These are phyloP conservation scores for Cyprinodon diabolis DNA, from an alignment of 2,797 vertebrate species.

Conservation along the genomic window DNA sequence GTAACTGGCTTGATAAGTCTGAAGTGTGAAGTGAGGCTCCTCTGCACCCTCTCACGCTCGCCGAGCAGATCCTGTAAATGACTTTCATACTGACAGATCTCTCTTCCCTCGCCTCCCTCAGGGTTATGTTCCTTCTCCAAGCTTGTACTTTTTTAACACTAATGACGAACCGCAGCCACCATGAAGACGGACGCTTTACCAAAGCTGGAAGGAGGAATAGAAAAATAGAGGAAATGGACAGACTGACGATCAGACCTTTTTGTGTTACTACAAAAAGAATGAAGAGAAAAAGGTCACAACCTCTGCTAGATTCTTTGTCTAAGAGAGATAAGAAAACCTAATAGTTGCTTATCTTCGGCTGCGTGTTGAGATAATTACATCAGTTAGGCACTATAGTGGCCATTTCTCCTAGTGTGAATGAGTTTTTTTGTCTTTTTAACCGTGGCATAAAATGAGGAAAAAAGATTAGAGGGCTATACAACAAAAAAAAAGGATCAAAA, in stretches of 20 bases:
- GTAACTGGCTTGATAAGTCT: constrained; percentile 60
- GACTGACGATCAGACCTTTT: neutral
- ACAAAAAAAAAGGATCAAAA: constrained; percentile 7
- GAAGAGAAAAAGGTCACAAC: constrained; percentile 19
- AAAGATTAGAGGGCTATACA: constrained; percentile 3
- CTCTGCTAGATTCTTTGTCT: neutral
- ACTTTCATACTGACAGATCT: constrained; percentile 65
- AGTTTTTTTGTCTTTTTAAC: constrained; percentile 3
- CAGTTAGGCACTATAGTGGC: neutral
- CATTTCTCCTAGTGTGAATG: neutral
- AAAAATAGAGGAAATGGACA: constrained; percentile 2
- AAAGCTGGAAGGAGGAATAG: constrained; percentile 17
- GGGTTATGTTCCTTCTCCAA: constrained; percentile 58
- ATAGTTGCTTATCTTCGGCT: constrained; percentile 12
- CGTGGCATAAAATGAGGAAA: constrained; percentile 1
- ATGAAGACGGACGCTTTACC: constrained; percentile 43
- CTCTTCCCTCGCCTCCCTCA: constrained; percentile 46
- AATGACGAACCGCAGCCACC: constrained; percentile 53
- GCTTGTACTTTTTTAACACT: constrained; percentile 56
- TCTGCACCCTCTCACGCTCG: constrained; percentile 32
- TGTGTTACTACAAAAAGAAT: constrained; percentile 10
- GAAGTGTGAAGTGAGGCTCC: constrained; percentile 58
- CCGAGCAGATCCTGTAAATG: constrained; percentile 62
- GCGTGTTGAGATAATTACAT: constrained; percentile 9
- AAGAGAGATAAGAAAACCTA: constrained; percentile 8